phyloP scores from a whole-genome alignment of 2,113 vertebrate species.

The Accipiter cooperii region DNA sequence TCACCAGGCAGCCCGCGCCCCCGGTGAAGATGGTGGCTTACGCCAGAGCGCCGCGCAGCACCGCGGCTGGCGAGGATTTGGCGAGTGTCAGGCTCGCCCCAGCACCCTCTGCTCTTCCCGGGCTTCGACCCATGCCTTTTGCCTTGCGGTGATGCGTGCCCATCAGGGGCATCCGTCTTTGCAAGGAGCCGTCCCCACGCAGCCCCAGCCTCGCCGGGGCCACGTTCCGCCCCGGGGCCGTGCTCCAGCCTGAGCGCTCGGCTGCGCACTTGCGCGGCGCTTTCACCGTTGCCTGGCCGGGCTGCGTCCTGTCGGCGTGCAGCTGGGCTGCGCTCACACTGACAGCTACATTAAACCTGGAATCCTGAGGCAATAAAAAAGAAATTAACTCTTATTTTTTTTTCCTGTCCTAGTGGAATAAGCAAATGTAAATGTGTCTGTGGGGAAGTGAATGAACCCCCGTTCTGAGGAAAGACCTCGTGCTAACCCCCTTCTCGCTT shows the following conservation, averaged over 20 bases:
- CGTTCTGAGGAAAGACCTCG: constrained; percentile 61
- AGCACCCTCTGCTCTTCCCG: neutral
- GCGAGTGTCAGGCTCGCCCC: fast-evolving
- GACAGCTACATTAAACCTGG: constrained; percentile 81
- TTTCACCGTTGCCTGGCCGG: neutral
- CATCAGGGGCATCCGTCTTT: fast-evolving
- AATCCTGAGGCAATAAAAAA: constrained; percentile 78
- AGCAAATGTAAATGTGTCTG: constrained; percentile 75
- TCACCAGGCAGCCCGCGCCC: constrained; percentile 69
- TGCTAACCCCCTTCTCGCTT: constrained; percentile 53
- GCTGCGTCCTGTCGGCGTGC: constrained; percentile 71
- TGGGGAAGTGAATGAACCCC: constrained; percentile 71
- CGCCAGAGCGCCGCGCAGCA: neutral
- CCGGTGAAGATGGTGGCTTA: constrained; percentile 56
- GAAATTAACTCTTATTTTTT: constrained; percentile 80
- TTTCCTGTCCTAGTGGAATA: constrained; percentile 71
- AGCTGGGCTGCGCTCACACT: constrained; percentile 75
- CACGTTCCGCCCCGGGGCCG: fast-evolving
- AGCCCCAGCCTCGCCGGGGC: fast-evolving
- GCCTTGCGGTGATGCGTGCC: neutral
- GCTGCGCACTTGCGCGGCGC: neutral
- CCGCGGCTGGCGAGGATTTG: fast-evolving
- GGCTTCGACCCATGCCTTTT: fast-evolving
- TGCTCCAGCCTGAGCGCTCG: neutral
- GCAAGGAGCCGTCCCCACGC: neutral